Base-by-base conservation (phyloP, 2,888 invertebrate genomes). In the Rhamnusium bicolor region DNA sequence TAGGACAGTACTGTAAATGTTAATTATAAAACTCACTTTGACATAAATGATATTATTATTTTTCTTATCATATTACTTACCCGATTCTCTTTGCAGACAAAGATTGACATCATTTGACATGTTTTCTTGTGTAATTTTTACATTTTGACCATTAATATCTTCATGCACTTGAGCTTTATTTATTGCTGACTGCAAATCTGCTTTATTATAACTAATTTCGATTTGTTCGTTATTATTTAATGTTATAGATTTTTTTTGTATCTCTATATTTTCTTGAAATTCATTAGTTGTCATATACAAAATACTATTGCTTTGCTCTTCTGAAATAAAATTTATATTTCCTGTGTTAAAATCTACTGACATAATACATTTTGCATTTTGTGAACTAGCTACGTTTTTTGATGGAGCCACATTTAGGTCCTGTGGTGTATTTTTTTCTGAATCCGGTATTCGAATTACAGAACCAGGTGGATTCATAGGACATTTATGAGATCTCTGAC, bases 401-500 rank as follows among this genome's bases (percentile, higher is more conserved):
- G 16, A 27, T 7, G 24, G 10, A 10, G 27, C 16, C 12, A 14
- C 4, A 7, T 18, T 21, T 51, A 18, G 51, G 1, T 46, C 29
- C 16, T 29, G 10, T 12, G 60, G 40, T 1, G 40, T 5, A 40
- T 40, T 40, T 6, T 68, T 53, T 49, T 75, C 63, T 24, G 70
- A 32, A 12, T 81, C 82, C 2, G 71, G 71, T 10, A 82, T 71
- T 51, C 91, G 86, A 1, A 90, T 85, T 1, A 91, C 91, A 14
- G 89, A 89, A 14, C 91, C 92, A 32, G 92, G 91, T 67, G 92
- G 91, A 83, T 92, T 92, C 2, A 89, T 89, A 72, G 91, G 90
- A 84, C 95, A 96, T 88, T 95, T 95, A 83, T 96, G 95, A 2
- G 95, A 95, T 83, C 94, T 90, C 86, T 95, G 94, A 65, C 95